These are phyloP conservation scores for Colletes collaris DNA, from an alignment of 2,888 invertebrate genomes.

Conservation along the genomic window DNA sequence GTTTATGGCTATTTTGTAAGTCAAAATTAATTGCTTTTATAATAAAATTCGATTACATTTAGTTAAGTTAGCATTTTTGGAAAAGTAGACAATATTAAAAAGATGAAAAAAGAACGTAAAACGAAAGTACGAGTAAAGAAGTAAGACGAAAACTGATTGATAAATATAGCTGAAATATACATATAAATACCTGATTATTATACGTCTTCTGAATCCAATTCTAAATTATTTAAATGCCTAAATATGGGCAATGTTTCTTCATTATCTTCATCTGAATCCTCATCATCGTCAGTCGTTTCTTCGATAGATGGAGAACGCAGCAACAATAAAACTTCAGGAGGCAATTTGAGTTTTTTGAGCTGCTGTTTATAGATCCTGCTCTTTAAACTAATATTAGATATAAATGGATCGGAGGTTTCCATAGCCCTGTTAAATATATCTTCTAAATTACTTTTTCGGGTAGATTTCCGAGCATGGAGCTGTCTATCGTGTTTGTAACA, in stretches of 20 bases:
- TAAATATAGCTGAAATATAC: too few relatives aligned
- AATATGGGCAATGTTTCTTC: not conserved
- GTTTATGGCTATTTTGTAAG: too few relatives aligned
- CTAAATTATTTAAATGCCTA: too few relatives aligned
- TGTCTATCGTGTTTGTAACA: constrained; percentile 2
- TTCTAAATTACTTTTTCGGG: not conserved
- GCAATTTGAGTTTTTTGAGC: not conserved
- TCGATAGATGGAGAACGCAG: not conserved
- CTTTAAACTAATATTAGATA: not conserved
- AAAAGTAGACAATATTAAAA: too few relatives aligned
- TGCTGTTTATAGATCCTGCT: not conserved
- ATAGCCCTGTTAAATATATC: constrained; percentile 8
- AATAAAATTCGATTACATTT: too few relatives aligned
- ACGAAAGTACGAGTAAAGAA: too few relatives aligned
- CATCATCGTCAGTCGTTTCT: constrained; percentile 1
- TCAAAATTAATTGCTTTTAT: too few relatives aligned
- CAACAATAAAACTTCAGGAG: not conserved
- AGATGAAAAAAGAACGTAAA: too few relatives aligned
- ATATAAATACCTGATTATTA: too few relatives aligned
- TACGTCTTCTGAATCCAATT: too few relatives aligned
- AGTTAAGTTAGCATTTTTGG: too few relatives aligned
- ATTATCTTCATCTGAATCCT: not conserved
- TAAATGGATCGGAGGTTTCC: constrained; percentile 12
- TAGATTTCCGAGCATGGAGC: not conserved
- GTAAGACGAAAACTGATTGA: too few relatives aligned